These are phyloP conservation scores for Graphium colonna DNA, from an alignment of 2,888 invertebrate genomes.

Conservation along the genomic window DNA sequence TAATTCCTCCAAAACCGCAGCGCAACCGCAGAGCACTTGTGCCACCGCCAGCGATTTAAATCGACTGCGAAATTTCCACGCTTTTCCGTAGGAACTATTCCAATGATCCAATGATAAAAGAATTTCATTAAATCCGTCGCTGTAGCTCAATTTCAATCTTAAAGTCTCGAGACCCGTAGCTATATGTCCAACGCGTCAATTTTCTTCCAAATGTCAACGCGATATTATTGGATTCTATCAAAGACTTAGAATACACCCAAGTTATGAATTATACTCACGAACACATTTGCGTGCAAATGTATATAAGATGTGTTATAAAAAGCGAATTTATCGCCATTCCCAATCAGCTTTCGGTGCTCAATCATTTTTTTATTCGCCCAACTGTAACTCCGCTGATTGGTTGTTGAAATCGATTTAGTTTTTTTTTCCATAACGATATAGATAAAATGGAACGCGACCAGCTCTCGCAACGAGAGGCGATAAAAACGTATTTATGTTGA, in stretches of 20 bases:
- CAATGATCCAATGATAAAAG: neutral
- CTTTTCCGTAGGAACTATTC: neutral
- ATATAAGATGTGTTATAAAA: conserved; percentile 11
- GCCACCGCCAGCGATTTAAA: neutral
- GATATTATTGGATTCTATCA: neutral
- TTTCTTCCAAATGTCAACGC: neutral
- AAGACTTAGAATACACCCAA: conserved; percentile 1
- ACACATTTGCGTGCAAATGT: conserved; percentile 8
- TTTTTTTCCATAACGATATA: conserved; percentile 5
- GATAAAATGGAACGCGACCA: conserved; percentile 8
- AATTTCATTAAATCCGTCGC: neutral
- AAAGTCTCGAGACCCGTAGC: too few relatives aligned
- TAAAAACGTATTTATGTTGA: too few relatives aligned
- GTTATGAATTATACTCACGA: conserved; percentile 5
- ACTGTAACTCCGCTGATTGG: conserved; percentile 12
- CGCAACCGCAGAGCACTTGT: conserved; percentile 2
- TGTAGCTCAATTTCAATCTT: neutral
- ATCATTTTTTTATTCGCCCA: conserved; percentile 19
- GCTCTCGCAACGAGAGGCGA: neutral
- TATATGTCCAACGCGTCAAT: neutral
- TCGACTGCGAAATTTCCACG: neutral
- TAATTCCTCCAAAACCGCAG: conserved; percentile 8
- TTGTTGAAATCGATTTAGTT: conserved; percentile 1
- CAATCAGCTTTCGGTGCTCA: conserved; percentile 12
- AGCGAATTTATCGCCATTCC: conserved; percentile 16